These are phyloP conservation scores for Drosophila ficusphila DNA, from an alignment of 1,140 invertebrate species.

Conservation along the genomic window DNA sequence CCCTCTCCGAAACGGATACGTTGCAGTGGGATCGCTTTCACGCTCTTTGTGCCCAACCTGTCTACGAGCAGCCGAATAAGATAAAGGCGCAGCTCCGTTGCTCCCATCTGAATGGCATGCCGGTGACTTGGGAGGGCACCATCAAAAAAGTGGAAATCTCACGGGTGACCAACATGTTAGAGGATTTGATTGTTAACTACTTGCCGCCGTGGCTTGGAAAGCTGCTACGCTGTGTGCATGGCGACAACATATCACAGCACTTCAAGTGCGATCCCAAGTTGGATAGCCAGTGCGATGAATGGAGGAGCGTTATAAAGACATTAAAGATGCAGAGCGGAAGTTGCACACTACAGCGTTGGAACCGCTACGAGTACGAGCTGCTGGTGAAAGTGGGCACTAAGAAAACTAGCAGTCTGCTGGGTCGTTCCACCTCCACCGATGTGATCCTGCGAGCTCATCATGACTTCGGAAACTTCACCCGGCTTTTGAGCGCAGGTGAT, in stretches of 20 bases:
- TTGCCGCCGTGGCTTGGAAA: constrained; percentile 86
- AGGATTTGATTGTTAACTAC: constrained; percentile 85
- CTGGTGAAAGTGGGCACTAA: constrained; percentile 87
- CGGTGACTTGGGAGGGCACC: constrained; percentile 90
- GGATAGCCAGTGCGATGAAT: constrained; percentile 77
- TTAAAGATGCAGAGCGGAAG: constrained; percentile 86
- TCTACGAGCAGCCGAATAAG: constrained; percentile 88
- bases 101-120: constrained; percentile 87
- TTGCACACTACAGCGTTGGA: constrained; percentile 89
- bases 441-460: constrained; percentile 87
- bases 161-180: constrained; percentile 87
- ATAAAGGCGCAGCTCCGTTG: constrained; percentile 88
- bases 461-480: constrained; percentile 89
- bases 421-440: constrained; percentile 85
- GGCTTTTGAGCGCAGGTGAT: constrained; percentile 88
- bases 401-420: constrained; percentile 85
- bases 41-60: constrained; percentile 88
- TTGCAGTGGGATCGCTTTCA: constrained; percentile 89
- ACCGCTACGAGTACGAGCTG: constrained; percentile 90
- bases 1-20: constrained; percentile 41
- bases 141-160: constrained; percentile 88
- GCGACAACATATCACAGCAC: constrained; percentile 87
- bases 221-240: constrained; percentile 88
- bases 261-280: constrained; percentile 59
- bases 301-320: constrained; percentile 85